Evolutionary conservation across 35 echinoderm and acorn worm species (phyloP), one percentile per base, ranked within the genome.

Genomic region (Eucidaris tribuloides): DNA sequence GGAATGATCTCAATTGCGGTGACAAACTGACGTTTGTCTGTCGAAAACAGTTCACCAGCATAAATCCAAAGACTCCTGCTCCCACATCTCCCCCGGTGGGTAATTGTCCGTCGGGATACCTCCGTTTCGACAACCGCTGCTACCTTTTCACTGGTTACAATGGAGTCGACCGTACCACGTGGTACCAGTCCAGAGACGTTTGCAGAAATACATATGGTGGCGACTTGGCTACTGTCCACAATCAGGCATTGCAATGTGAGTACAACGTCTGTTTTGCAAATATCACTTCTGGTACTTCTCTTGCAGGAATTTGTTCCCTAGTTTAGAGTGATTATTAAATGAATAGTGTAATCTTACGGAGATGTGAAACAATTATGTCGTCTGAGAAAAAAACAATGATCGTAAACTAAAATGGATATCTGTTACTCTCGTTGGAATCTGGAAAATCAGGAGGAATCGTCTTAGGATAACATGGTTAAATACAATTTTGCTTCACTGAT

Each of bases 1-100:
- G 94, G 94, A 97, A 97, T 88, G 94, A 97, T 81, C 20, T 85
- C 36, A 97, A 97, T 48, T 97, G 94, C 78, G 94, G 89, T 24
- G 80, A 84, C 71, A 77, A 87, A 27, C 36, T 85, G 0, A 82
- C 81, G n/a, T 97, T 92, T 63, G 80, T 97, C 28, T 97, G 94
- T 45, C 88, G 88, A 45, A 91, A 85, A 74, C 25, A 35, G 0
- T 64, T 80, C 63, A 52, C 62, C 9, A 61, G 42, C 7, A 56
- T 85, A 3, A n/a, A 11, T 2, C 89, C 90, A 4, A 66, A 79
- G 62, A 87, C 83, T 11, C 71, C 76, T 27, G 56, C 87, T 28
- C 81, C 86, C 2, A 97, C 95, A 15, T 78, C 86, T 17, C 18
- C 65, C 1, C 89, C 85, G 20, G 45, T 46, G 1, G 94, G 94